Evolutionary conservation across 53 echinoderm and acorn worm species (phyloP).

Genomic region (Glandiceps talaboti): DNA sequence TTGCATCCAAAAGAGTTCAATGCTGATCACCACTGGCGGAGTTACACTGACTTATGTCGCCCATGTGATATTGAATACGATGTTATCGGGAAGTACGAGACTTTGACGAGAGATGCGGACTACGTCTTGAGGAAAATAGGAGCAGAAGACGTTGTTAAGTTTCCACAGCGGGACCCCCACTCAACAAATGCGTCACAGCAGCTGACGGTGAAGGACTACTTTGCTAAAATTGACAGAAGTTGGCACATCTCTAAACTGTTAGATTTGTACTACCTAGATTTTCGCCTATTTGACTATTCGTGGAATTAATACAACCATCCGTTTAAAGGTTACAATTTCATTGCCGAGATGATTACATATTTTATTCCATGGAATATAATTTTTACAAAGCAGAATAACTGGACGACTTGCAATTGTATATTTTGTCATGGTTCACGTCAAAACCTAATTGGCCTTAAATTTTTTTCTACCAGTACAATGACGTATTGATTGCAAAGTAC

Average conservation of each 20-base stretch:
- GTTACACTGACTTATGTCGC: not conserved
- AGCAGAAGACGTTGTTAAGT: conserved; percentile 6
- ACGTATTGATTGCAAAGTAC: no score
- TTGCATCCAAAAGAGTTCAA: no score
- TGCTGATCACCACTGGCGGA: conserved; percentile 1
- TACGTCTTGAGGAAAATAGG: conserved; percentile 20
- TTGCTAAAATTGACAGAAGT: not conserved
- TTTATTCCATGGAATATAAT: no score
- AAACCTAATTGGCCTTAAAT: no score
- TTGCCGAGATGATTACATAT: no score
- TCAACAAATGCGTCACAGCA: not conserved
- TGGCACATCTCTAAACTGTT: not conserved
- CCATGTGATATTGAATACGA: conserved; percentile 20
- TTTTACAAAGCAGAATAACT: no score
- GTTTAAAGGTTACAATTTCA: no score
- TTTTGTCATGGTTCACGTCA: no score
- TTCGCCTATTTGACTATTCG: not conserved
- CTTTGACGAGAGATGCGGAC: conserved; percentile 7
- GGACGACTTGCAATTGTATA: no score
- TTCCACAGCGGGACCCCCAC: not conserved
- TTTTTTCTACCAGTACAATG: no score
- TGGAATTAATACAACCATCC: no score
- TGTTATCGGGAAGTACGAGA: conserved; percentile 6
- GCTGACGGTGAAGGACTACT: not conserved
- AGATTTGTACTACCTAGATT: not conserved